Percentiles rank a stretch among this genome's conserved stretches.
Evolutionary conservation across 2,888 invertebrate genomes (phyloP).

Genomic region (Chydorus sphaericus): DNA sequence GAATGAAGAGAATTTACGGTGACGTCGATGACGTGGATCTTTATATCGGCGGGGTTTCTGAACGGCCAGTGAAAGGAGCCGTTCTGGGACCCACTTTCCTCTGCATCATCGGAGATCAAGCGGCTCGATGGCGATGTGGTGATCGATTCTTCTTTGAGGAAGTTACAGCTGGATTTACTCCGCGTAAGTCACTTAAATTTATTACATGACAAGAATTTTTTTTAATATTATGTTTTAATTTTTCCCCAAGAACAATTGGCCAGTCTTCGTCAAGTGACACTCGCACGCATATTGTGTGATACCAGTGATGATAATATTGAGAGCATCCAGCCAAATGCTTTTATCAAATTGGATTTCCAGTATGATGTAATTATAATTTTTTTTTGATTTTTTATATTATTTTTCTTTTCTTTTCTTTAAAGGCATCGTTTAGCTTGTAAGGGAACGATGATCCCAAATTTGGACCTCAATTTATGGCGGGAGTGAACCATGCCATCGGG

Average conservation of each 20-base stretch:
- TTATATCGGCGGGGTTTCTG: constrained; percentile 64
- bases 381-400: not conserved
- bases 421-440: not conserved
- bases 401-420: not conserved
- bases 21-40: constrained; percentile 64
- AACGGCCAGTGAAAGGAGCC: constrained; percentile 46
- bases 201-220: no score
- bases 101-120: constrained; percentile 68
- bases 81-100: constrained; percentile 61
- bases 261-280: constrained; percentile 4
- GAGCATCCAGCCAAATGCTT: constrained; percentile 8
- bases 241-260: constrained; percentile 9
- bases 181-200: not conserved
- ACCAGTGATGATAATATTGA: constrained; percentile 8
- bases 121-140: constrained; percentile 49
- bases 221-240: constrained; percentile 1
- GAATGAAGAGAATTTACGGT: constrained; percentile 41
- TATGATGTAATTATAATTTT: no score
- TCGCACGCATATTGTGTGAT: constrained; percentile 7
- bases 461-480: constrained; percentile 30
- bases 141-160: constrained; percentile 73
- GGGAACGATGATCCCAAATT: constrained; percentile 20
- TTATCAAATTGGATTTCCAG: constrained; percentile 12
- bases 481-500: no score
- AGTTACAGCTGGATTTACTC: constrained; percentile 35